Evolutionary conservation across 2,113 vertebrate genomes (phyloP).

Genomic region (Hassar affinis): DNA sequence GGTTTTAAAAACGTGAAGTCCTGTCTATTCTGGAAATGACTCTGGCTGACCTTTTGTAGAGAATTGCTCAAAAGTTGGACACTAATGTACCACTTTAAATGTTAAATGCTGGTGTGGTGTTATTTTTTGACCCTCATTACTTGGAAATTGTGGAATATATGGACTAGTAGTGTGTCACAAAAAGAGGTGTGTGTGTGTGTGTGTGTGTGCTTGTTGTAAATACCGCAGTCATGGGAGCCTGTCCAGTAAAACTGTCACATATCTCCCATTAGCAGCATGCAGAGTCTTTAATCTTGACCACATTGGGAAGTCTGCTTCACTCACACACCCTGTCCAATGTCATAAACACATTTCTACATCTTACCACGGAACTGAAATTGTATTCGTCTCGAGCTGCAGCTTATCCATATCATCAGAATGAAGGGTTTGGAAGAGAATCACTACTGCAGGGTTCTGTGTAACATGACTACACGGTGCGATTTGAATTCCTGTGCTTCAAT

Average conservation of each 20-base stretch:
- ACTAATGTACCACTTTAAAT: neutral
- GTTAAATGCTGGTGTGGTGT: neutral
- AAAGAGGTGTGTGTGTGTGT: neutral
- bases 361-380: neutral
- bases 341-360: neutral
- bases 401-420: neutral
- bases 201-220: slow-evolving; percentile 62
- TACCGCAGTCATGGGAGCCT: slow-evolving; percentile 66
- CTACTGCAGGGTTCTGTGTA: neutral
- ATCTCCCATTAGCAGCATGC: slow-evolving; percentile 55
- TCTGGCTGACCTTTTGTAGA: neutral
- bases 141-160: neutral
- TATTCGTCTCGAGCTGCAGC: neutral
- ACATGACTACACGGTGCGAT: neutral
- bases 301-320: neutral
- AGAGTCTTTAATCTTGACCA: slow-evolving; percentile 45
- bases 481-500: neutral
- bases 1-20: neutral
- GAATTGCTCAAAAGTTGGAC: neutral
- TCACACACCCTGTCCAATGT: neutral
- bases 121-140: neutral
- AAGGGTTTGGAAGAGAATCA: neutral
- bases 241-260: slow-evolving; percentile 75
- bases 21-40: neutral
- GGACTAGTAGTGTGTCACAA: neutral